phyloP scores from a whole-genome alignment of 1,140 invertebrate genomes.

The Leptinotarsa undecemlineata region DNA sequence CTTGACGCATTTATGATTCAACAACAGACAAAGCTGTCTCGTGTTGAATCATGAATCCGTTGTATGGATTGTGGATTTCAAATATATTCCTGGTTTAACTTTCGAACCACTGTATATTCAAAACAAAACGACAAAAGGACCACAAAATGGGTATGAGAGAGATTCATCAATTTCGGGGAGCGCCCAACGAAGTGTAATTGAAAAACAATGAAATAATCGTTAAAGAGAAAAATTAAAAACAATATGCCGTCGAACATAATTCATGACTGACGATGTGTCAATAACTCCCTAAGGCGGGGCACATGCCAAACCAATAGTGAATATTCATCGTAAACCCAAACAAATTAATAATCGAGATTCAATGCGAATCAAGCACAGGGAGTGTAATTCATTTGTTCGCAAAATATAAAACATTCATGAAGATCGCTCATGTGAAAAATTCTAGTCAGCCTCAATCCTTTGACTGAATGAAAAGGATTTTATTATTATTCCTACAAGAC shows the following conservation, averaged over 20 bases:
- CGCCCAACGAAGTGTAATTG: not conserved
- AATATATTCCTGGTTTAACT: too few relatives aligned
- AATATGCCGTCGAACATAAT: not conserved
- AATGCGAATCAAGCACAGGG: constrained; percentile 3
- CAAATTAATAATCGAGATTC: constrained; percentile 10
- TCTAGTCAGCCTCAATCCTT: not conserved
- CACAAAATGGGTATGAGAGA: too few relatives aligned
- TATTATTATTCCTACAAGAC: not conserved
- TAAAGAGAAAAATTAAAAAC: not conserved
- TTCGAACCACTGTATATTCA: too few relatives aligned
- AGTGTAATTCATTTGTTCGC: constrained; percentile 9
- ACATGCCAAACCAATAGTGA: constrained; percentile 18
- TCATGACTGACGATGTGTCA: not conserved
- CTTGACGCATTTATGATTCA: too few relatives aligned
- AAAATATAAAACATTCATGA: not conserved
- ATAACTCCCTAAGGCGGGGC: constrained; percentile 14
- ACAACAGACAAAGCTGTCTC: too few relatives aligned
- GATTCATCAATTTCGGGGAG: too few relatives aligned
- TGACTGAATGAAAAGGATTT: not conserved
- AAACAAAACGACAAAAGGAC: too few relatives aligned
- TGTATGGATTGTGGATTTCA: too few relatives aligned
- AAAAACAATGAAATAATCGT: constrained; percentile 7
- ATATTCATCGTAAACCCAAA: constrained; percentile 16
- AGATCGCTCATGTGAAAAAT: constrained; percentile 3
- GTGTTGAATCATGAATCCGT: too few relatives aligned